phyloP scores from a whole-genome alignment of 2,888 invertebrate genomes.

The Trichopoda pennipes region DNA sequence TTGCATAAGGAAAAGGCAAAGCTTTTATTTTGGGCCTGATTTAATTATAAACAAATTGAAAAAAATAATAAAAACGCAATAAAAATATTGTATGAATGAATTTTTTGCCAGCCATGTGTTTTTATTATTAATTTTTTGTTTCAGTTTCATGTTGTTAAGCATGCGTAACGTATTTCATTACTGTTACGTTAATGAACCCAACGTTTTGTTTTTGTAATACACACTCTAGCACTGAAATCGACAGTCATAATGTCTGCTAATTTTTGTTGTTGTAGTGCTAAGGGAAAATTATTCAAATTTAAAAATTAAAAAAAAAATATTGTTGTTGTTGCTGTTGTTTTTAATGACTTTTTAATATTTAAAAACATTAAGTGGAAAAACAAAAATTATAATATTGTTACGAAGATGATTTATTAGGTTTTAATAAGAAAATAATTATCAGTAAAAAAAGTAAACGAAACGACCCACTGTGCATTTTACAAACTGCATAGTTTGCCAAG shows the following conservation, averaged over 20 bases:
- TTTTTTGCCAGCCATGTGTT: slow-evolving; percentile 22
- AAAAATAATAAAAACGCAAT: not conserved
- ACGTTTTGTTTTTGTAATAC: not conserved
- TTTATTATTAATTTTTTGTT: slow-evolving; percentile 1
- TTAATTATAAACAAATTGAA: slow-evolving; percentile 7
- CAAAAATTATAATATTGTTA: too few relatives aligned
- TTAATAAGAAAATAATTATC: too few relatives aligned
- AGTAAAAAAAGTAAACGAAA: too few relatives aligned
- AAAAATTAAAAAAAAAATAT: not conserved
- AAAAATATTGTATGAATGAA: slow-evolving; percentile 51
- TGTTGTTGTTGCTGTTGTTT: not conserved
- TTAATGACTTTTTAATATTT: slow-evolving; percentile 29
- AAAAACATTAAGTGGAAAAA: slow-evolving; percentile 59
- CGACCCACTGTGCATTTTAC: too few relatives aligned
- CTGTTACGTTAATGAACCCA: slow-evolving; percentile 18
- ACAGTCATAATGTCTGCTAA: slow-evolving; percentile 38
- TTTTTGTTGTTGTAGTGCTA: slow-evolving; percentile 6
- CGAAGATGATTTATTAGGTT: too few relatives aligned
- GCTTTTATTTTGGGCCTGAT: slow-evolving; percentile 20
- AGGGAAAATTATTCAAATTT: slow-evolving; percentile 1
- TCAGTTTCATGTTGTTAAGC: slow-evolving; percentile 46
- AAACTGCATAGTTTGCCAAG: too few relatives aligned
- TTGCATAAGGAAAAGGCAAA: slow-evolving; percentile 52
- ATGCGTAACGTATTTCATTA: slow-evolving; percentile 57
- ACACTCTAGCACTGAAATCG: not conserved